Conservation (phyloP, 1,140 invertebrate genomes). For the Caenorhabditis remanei region DNA sequence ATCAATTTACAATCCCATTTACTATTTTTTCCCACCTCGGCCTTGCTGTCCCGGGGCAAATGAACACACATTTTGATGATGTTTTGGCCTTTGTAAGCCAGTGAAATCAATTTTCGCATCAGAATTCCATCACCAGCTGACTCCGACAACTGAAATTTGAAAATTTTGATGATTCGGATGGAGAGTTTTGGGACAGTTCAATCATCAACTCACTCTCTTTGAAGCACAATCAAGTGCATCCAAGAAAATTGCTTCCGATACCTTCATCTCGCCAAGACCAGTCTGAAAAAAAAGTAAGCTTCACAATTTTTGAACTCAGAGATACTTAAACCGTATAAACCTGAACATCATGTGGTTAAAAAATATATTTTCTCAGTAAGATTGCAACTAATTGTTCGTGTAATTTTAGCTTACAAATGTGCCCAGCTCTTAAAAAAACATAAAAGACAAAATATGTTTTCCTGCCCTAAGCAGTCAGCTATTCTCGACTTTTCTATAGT, state of each 20-base stretch:
- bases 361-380: no score
- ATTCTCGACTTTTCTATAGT: no score
- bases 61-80: slow-evolving; percentile 51
- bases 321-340: no score
- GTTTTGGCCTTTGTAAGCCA: slow-evolving; percentile 35
- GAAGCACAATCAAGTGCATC: neutral
- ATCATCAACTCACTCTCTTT: neutral
- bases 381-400: no score
- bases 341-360: no score
- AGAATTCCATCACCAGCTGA: neutral
- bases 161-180: neutral
- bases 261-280: slow-evolving; percentile 29
- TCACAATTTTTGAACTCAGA: no score
- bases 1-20: slow-evolving; percentile 2
- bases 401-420: no score
- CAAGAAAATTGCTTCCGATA: slow-evolving; percentile 6
- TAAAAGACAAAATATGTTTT: no score
- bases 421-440: no score
- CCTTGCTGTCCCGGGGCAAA: slow-evolving; percentile 27
- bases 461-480: no score
- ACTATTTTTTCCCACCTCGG: neutral
- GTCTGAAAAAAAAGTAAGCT: neutral
- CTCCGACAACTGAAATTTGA: neutral
- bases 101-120: slow-evolving; percentile 1
- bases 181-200: no score